These are phyloP conservation scores for Epirrhoe tristata DNA, from an alignment of 2,888 invertebrate genomes.

Conservation along the genomic window DNA sequence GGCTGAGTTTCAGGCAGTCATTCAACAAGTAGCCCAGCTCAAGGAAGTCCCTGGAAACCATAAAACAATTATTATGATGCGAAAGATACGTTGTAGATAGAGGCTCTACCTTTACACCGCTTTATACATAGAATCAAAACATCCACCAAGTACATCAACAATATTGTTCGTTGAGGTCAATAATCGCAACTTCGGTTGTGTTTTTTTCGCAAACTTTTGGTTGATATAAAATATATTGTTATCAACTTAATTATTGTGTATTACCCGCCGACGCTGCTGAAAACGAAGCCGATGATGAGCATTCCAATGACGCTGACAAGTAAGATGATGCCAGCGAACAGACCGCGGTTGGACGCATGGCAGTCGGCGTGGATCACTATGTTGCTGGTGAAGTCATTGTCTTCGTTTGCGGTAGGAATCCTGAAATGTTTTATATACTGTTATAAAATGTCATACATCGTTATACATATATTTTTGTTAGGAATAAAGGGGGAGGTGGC, in stretches of 20 bases:
- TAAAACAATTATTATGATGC: not conserved
- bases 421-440: constrained; percentile 48
- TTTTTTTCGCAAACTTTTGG: too few relatives aligned
- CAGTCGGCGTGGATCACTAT: constrained; percentile 90
- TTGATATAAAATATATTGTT: too few relatives aligned
- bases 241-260: too few relatives aligned
- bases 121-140: too few relatives aligned
- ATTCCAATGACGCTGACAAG: constrained; percentile 79
- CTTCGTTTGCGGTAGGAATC: constrained; percentile 76
- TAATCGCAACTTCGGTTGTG: too few relatives aligned
- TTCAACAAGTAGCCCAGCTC: constrained; percentile 81
- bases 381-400: constrained; percentile 82
- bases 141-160: too few relatives aligned
- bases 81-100: too few relatives aligned
- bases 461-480: too few relatives aligned
- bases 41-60: constrained; percentile 74
- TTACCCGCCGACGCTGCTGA: constrained; percentile 79
- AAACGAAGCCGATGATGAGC: constrained; percentile 78
- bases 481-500: too few relatives aligned
- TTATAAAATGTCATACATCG: too few relatives aligned
- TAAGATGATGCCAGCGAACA: constrained; percentile 89
- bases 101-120: too few relatives aligned
- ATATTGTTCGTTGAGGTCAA: too few relatives aligned
- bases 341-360: constrained; percentile 90
- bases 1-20: constrained; percentile 79